phyloP scores from a whole-genome alignment of 2,888 invertebrate genomes.

The Lasioglossum leucozonium region DNA sequence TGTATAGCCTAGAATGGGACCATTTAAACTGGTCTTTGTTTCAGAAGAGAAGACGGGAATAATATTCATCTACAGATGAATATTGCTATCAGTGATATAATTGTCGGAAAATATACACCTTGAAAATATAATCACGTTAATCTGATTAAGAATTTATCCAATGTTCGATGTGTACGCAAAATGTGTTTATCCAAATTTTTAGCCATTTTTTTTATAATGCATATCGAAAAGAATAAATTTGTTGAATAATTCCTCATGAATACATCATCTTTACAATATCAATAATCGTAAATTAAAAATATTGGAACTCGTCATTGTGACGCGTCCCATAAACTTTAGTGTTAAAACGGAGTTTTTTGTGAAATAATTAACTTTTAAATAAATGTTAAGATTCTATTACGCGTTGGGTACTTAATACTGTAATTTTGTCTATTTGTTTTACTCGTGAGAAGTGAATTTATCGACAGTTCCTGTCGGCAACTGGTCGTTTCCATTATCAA shows the following conservation, averaged over 20 bases:
- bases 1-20: conserved; percentile 23
- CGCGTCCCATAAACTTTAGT: not conserved
- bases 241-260: not conserved
- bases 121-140: not conserved
- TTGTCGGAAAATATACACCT: not conserved
- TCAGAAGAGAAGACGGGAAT: not conserved
- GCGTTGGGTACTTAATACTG: not conserved
- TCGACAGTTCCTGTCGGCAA: conserved; percentile 34
- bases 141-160: not conserved
- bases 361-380: not conserved
- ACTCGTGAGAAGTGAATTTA: not conserved
- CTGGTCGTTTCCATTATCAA: conserved; percentile 19
- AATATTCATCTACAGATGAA: not conserved
- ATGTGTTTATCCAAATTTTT: not conserved
- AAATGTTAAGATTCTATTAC: not conserved
- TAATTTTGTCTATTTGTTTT: not conserved
- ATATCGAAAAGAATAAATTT: not conserved
- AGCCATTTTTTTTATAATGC: not conserved
- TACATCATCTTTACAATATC: not conserved
- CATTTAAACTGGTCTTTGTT: conserved; percentile 35
- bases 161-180: not conserved
- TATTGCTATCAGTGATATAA: not conserved
- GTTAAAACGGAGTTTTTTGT: not conserved
- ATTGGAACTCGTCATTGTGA: not conserved
- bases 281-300: not conserved